Evolutionary conservation across 2,888 invertebrate species (phyloP).

Genomic region (Holacanthella duospinosa): DNA sequence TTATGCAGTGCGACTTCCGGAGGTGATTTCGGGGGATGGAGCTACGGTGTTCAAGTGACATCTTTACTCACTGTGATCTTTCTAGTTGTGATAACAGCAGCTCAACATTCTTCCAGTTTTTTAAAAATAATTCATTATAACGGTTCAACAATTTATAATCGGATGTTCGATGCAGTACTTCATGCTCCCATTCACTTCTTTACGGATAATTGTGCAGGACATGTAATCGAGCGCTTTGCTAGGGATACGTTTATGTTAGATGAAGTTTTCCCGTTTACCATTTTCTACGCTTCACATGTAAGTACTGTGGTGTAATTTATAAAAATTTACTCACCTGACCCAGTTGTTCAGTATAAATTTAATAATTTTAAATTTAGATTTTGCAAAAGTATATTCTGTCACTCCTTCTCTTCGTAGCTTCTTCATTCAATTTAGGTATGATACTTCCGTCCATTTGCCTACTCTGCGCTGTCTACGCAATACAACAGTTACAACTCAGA

Average conservation of each 20-base stretch:
- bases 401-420: background rate
- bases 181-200: background rate
- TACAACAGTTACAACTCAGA: background rate
- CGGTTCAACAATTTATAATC: background rate
- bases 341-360: background rate
- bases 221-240: background rate
- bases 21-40: background rate
- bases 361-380: conserved; percentile 1
- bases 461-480: background rate
- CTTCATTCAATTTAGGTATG: background rate
- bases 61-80: background rate
- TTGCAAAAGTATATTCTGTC: background rate
- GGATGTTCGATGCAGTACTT: background rate
- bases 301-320: background rate
- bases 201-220: background rate
- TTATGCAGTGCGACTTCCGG: background rate
- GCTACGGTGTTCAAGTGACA: background rate
- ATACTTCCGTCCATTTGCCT: background rate
- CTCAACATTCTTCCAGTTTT: conserved; percentile 1
- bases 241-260: background rate
- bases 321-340: background rate
- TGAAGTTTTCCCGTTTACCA: background rate
- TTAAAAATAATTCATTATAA: background rate
- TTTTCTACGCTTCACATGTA: conserved; percentile 4
- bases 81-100: background rate